Base-by-base conservation (phyloP, 2,888 invertebrate genomes). In the Leptodirus hochenwartii region DNA sequence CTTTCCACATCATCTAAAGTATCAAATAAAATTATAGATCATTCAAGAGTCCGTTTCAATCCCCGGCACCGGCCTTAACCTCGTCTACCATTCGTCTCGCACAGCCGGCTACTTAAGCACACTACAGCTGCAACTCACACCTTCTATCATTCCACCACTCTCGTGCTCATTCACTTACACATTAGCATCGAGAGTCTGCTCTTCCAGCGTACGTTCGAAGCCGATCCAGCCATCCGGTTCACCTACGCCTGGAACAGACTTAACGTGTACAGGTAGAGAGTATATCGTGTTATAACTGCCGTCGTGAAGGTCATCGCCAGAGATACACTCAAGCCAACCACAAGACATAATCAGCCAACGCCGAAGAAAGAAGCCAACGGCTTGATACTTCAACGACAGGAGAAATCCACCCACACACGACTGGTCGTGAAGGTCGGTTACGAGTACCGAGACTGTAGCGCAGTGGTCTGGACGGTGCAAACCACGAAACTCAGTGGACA, bases 381-480 rank as follows among this genome's bases (percentile, higher is more conserved):
- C n/a, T n/a, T n/a, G n/a, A n/a, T n/a, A n/a, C n/a, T n/a, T n/a
- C n/a, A n/a, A n/a, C n/a, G n/a, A n/a, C n/a, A n/a, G n/a, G n/a
- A n/a, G n/a, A n/a, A n/a, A n/a, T n/a, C n/a, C n/a, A n/a, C n/a
- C n/a, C n/a, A n/a, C n/a, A n/a, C n/a, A n/a, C n/a, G n/a, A n/a
- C n/a, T n/a, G n/a, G n/a, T n/a, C n/a, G n/a, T n/a, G n/a, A 82
- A 84, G 58, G 95, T 98, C 4, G 96, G 96, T 0, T 98, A 96
- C 54, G 81, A 91, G 50, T 95, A 96, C 54, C 77, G 69, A 25
- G 84, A 84, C 43, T 95, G 96, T 53, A 77, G 77, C 44, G 77
- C 81, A 48, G 71, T 90, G 24, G 84, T 95, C 43, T 98, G 96
- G 96, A 87, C 90, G 47, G 84, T 84, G 14, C 87, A 91, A 51